Evolutionary conservation across 1,140 invertebrate species (phyloP).

Genomic region (Calliphora vicina): DNA sequence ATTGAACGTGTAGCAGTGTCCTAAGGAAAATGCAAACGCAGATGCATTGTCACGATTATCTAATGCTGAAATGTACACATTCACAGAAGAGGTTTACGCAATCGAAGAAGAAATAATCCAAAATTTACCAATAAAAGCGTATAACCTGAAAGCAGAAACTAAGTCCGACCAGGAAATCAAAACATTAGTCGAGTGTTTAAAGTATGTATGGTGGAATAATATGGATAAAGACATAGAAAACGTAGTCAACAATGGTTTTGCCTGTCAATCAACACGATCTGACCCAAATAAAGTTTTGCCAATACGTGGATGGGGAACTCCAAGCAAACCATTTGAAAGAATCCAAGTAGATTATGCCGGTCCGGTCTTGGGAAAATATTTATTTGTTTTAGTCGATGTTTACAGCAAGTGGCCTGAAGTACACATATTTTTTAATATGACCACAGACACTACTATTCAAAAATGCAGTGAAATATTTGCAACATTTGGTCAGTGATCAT

Average conservation of each 20-base stretch:
- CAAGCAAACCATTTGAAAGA: constrained; percentile 55
- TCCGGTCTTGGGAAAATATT: constrained; percentile 34
- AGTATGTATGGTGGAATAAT: constrained; percentile 59
- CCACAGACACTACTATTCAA: constrained; percentile 17
- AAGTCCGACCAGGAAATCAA: background rate
- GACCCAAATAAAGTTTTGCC: constrained; percentile 37
- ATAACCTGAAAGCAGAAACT: background rate
- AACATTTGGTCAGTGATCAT: constrained; percentile 41
- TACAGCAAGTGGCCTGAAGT: constrained; percentile 61
- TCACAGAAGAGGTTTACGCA: background rate
- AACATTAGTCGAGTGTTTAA: constrained; percentile 4
- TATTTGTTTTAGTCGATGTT: constrained; percentile 61
- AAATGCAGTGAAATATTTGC: constrained; percentile 27
- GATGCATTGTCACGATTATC: constrained; percentile 50
- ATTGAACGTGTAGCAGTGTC: constrained; percentile 63
- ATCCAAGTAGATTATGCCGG: constrained; percentile 42
- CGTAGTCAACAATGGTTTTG: constrained; percentile 24
- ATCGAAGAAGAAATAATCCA: constrained; percentile 13
- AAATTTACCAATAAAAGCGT: constrained; percentile 8
- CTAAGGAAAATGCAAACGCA: constrained; percentile 44
- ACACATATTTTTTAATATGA: constrained; percentile 24
- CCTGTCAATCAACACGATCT: background rate
- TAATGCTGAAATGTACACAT: background rate
- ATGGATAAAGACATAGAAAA: too few relatives aligned
- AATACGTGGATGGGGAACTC: constrained; percentile 47